phyloP scores from a whole-genome alignment of 2,797 vertebrate species.

The Sciurus carolinensis region DNA sequence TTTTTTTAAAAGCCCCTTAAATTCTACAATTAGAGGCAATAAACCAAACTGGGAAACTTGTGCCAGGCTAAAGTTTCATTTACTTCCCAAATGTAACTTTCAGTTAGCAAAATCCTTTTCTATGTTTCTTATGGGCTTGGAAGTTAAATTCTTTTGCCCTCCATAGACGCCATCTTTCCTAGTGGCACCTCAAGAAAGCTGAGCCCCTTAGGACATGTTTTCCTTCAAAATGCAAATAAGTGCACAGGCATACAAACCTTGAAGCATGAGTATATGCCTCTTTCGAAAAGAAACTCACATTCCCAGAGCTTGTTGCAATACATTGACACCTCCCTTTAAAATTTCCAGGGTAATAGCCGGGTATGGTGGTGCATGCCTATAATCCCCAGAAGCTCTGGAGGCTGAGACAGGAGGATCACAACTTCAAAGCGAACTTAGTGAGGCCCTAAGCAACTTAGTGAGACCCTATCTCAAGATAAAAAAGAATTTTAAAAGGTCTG shows the following conservation, averaged over 20 bases:
- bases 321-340: background rate
- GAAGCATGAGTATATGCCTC: background rate
- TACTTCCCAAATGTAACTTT: background rate
- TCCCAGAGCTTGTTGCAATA: background rate
- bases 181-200: background rate
- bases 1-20: slow-evolving; percentile 10
- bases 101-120: background rate
- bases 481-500: too few relatives aligned
- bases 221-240: slow-evolving; percentile 38
- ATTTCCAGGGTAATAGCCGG: background rate
- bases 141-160: background rate
- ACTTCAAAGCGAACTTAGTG: too few relatives aligned
- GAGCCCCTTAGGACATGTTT: background rate
- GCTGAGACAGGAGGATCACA: too few relatives aligned
- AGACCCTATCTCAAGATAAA: too few relatives aligned
- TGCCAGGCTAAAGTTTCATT: slow-evolving; percentile 24
- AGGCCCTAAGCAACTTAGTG: too few relatives aligned
- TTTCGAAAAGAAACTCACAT: background rate
- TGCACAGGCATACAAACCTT: background rate
- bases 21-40: slow-evolving; percentile 60
- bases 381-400: too few relatives aligned
- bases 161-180: background rate
- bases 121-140: background rate
- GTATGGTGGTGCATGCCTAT: too few relatives aligned
- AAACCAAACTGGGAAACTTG: slow-evolving; percentile 61